Evolutionary conservation across 2,888 invertebrate species (phyloP), one percentile per base, ranked within the genome.

Genomic region (Parelbella ahira): DNA sequence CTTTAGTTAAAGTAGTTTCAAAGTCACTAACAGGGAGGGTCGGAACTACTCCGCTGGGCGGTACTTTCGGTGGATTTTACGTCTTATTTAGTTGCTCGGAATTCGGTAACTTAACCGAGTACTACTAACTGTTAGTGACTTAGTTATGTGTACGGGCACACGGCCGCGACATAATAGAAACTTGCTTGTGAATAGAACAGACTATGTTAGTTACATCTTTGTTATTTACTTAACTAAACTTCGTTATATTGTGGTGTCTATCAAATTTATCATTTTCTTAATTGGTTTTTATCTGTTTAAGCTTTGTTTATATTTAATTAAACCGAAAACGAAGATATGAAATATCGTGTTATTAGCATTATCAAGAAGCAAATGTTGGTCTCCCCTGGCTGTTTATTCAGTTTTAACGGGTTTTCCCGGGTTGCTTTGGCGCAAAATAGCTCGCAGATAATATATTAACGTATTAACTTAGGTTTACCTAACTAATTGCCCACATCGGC

Each of bases 1-100:
- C 20, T 32, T 25, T 27, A 25, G 33, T 47, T 49, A 45, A 47
- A 48, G 47, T 51, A 45, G 45, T 70, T 58, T 53, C 52, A 47
- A 54, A 63, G 60, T 63, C 63, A 58, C 60, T 61, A 61, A 56
- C 60, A 54, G 51, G 43, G 50, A 51, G 42, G 43, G 53, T 46
- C 48, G 49, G 48, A 68, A 76, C 65, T 66, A 60, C 58, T 62
- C 77, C 72, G 67, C 50, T 49, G 76, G 74, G 76, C 52, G 63
- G 53, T 67, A 72, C 68, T 70, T 63, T 60, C 58, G 64, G 41
- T 42, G 34, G 10, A 42, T 34, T 42, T 34, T 34, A 42, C 57
- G 53, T 58, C 55, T 59, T 63, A 60, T 65, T 60, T 64, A 61
- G 54, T 65, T 63, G 57, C 54, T 33, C 41, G 28, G 33, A 34